phyloP scores from a whole-genome alignment of 2,888 invertebrate species.

The Caenorhabditis virilis region DNA sequence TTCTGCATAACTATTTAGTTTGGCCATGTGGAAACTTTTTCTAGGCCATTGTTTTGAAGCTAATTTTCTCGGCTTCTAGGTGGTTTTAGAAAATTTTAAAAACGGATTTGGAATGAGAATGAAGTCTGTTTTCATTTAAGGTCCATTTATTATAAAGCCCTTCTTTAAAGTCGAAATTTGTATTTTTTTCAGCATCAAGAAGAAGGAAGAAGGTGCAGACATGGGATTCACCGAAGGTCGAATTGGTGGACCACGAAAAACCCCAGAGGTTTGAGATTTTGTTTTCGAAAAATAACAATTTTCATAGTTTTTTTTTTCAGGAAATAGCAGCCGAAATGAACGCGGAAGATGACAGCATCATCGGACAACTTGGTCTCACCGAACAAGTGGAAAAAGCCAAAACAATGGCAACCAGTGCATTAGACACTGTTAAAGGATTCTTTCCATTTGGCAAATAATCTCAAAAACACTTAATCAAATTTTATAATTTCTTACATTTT shows the following conservation, averaged over 20 bases:
- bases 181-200: slow-evolving; percentile 82
- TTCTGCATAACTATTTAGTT: too few species aligned
- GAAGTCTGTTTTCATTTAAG: too few species aligned
- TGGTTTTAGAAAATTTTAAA: too few species aligned
- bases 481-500: too few species aligned
- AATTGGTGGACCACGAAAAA: slow-evolving; percentile 54
- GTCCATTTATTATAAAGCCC: too few species aligned
- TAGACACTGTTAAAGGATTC: slow-evolving; percentile 67
- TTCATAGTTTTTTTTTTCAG: slow-evolving; percentile 69
- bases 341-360: slow-evolving; percentile 75
- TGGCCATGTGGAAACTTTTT: too few species aligned
- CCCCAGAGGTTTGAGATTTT: slow-evolving; percentile 23
- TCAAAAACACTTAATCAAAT: too few species aligned
- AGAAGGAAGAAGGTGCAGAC: slow-evolving; percentile 84
- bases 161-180: too few species aligned
- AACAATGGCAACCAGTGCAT: slow-evolving; percentile 65
- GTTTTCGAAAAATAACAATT: background rate
- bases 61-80: too few species aligned
- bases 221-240: slow-evolving; percentile 63
- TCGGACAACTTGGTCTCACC: slow-evolving; percentile 68
- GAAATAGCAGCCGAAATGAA: slow-evolving; percentile 95
- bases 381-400: slow-evolving; percentile 69
- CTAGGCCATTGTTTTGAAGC: too few species aligned
- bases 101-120: too few species aligned
- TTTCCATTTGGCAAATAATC: slow-evolving; percentile 67